phyloP scores from a whole-genome alignment of 2,113 vertebrate species.

The Saccopteryx leptura region DNA sequence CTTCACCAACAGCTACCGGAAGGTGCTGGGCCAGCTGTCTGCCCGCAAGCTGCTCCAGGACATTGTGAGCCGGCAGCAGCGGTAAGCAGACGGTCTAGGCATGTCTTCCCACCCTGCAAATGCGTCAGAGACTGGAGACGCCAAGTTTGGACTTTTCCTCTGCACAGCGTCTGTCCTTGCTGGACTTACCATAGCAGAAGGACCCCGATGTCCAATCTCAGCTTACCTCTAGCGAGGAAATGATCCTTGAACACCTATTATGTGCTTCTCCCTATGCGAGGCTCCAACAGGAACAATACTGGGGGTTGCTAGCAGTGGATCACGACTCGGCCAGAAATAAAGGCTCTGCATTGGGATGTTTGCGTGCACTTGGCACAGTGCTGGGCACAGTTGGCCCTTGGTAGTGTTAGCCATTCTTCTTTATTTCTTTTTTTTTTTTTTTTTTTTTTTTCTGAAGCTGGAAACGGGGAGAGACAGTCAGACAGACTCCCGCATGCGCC shows the following conservation, averaged over 20 bases:
- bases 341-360: neutral
- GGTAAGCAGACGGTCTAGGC: conserved; percentile 86
- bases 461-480: no score
- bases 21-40: conserved; percentile 95
- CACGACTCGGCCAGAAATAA: neutral
- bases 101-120: rapidly evolving
- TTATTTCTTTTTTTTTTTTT: neutral
- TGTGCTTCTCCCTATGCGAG: neutral
- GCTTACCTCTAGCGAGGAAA: neutral
- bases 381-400: neutral
- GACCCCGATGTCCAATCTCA: neutral
- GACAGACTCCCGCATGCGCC: no score
- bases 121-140: neutral
- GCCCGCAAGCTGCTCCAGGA: conserved; percentile 95
- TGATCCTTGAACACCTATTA: neutral
- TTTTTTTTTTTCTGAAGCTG: no score
- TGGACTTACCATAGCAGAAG: neutral
- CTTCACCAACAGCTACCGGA: conserved; percentile 97
- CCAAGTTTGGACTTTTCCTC: neutral
- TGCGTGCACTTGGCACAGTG: neutral
- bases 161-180: neutral
- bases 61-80: conserved; percentile 93
- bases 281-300: neutral
- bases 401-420: neutral
- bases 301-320: rapidly evolving